phyloP scores from a whole-genome alignment of 2,888 invertebrate genomes.

The Ichneumon xanthorius region DNA sequence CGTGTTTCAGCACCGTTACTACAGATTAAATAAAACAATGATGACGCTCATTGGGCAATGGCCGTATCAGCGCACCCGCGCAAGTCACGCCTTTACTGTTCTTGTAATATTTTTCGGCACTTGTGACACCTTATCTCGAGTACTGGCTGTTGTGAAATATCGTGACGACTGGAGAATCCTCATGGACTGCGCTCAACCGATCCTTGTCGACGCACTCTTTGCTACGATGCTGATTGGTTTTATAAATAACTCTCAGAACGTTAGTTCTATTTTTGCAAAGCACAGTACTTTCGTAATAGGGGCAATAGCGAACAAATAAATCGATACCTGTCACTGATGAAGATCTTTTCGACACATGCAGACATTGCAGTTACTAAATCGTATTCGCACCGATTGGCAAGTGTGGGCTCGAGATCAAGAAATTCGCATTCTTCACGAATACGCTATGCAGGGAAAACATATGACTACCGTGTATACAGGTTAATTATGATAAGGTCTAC shows the following conservation, averaged over 20 bases:
- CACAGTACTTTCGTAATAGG: not conserved
- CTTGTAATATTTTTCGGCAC: not conserved
- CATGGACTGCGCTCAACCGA: slow-evolving; percentile 17
- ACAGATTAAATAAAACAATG: not conserved
- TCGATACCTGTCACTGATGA: not conserved
- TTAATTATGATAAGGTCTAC: not conserved
- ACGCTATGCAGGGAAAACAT: slow-evolving; percentile 8
- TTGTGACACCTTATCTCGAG: slow-evolving; percentile 6
- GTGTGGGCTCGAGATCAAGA: not conserved
- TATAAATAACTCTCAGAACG: slow-evolving; percentile 17
- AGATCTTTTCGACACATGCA: not conserved
- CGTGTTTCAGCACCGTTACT: not conserved
- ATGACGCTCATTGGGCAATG: not conserved
- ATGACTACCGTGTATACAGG: slow-evolving; percentile 40
- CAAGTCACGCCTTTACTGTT: not conserved
- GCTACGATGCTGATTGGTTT: slow-evolving; percentile 7
- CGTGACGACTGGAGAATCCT: slow-evolving; percentile 26
- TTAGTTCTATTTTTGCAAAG: not conserved
- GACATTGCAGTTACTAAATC: not conserved
- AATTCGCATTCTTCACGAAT: not conserved
- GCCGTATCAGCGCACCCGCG: not conserved
- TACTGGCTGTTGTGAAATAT: slow-evolving; percentile 23
- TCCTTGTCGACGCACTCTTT: not conserved
- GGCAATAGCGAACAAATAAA: not conserved
- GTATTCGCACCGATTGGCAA: not conserved